Evolutionary conservation across 2,797 vertebrate species (phyloP).

Genomic region (Threskiornis aethiopicus): DNA sequence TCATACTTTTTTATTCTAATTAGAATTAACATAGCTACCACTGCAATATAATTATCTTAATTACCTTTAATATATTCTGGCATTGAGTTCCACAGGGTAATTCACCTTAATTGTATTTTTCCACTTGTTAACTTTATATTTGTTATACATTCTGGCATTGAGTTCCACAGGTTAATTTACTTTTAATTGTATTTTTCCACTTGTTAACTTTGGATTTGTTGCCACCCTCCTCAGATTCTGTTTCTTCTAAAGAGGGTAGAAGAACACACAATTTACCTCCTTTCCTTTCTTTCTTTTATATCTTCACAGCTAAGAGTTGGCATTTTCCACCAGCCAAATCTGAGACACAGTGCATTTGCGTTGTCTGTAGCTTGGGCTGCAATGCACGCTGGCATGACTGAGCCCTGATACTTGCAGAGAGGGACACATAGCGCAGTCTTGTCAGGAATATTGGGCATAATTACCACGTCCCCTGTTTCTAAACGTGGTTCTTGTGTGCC

Average conservation of each 20-base stretch:
- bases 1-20: background rate
- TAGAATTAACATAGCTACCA: background rate
- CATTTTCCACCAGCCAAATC: background rate
- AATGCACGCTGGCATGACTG: background rate
- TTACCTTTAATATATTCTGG: background rate
- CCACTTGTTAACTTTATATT: background rate
- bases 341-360: rapidly evolving
- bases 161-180: background rate
- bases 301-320: background rate
- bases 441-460: background rate
- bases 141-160: background rate
- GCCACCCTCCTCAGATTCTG: background rate
- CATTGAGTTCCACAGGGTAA: background rate
- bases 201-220: background rate
- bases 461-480: rapidly evolving
- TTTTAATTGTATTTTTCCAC: background rate
- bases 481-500: background rate
- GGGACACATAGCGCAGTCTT: rapidly evolving
- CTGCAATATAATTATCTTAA: background rate
- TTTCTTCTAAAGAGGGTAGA: background rate
- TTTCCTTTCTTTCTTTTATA: background rate
- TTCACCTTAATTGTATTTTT: background rate
- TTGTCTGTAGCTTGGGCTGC: background rate
- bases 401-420: background rate
- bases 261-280: background rate